Evolutionary conservation across 2,888 invertebrate species (phyloP).

Genomic region (Arge pagana): DNA sequence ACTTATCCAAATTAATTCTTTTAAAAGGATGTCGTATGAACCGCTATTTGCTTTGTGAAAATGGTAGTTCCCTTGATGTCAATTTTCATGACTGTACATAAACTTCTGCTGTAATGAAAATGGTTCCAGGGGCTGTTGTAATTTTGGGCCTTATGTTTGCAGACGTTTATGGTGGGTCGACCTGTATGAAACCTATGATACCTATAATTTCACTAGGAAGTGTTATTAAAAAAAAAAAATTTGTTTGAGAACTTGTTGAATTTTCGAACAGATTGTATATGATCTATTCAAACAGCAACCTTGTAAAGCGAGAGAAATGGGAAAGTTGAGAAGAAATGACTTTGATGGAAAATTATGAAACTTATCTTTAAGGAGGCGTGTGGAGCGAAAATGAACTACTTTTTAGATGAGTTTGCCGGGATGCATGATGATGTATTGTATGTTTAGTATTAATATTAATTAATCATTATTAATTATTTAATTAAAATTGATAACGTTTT

Average conservation of each 20-base stretch:
- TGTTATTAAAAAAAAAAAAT: too few relatives aligned
- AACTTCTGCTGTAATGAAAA: too few relatives aligned
- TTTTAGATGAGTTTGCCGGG: slow-evolving; percentile 34
- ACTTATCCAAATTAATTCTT: too few relatives aligned
- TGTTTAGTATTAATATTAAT: slow-evolving; percentile 45
- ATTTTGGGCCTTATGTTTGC: too few relatives aligned
- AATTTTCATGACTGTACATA: too few relatives aligned
- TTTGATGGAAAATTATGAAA: slow-evolving; percentile 6
- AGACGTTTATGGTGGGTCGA: too few relatives aligned
- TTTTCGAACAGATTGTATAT: background rate
- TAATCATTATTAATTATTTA: slow-evolving; percentile 34
- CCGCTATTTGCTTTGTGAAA: too few relatives aligned
- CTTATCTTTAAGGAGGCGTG: slow-evolving; percentile 29
- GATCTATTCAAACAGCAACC: slow-evolving; percentile 41
- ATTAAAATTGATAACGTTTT: slow-evolving; percentile 33
- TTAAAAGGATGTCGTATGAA: too few relatives aligned
- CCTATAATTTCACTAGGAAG: too few relatives aligned
- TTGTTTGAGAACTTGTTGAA: slow-evolving; percentile 1
- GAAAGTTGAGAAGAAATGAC: slow-evolving; percentile 25
- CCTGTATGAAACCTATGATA: too few relatives aligned
- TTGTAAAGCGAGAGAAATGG: slow-evolving; percentile 29
- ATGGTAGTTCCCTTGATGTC: too few relatives aligned
- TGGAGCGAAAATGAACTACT: slow-evolving; percentile 31
- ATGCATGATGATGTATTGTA: slow-evolving; percentile 37
- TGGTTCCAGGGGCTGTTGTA: too few relatives aligned